Base-by-base conservation (phyloP, 2,888 invertebrate species). In the Agonopterix subpropinquella region DNA sequence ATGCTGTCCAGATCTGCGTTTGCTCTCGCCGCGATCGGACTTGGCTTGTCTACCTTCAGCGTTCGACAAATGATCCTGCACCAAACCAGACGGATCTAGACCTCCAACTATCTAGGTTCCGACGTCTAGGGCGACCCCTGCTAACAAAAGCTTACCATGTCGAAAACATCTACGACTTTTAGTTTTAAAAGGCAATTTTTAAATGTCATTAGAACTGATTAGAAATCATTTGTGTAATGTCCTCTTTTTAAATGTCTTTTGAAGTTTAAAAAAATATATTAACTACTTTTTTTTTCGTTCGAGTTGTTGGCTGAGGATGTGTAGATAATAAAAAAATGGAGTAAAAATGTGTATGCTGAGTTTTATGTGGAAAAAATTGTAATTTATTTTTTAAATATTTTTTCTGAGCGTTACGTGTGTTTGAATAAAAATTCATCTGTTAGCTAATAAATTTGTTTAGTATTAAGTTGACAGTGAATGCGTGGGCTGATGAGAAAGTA, bases 1-100 rank as follows among this genome's bases (percentile, higher is more conserved):
- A 80, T 85, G 78, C 84, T 90, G 76, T 87, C 89, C 48, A 80
- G 90, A 57, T 91, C 92, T 1, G 91, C 91, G 11, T 65, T 90
- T 44, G 74, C 89, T 49, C 75, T 91, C 52, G 91, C 91, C 5
- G 85, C 90, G 7, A 70, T 91, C 49, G 91, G 91, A 45, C 84
- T 91, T 15, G 91, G 90, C 13, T 72, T 91, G 1, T 91, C 92
- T 53, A 90, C 91, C 43, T 91, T 91, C 77, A 91, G 91, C 77
- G 85, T 91, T 47, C 91, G 91, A 63, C 92, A 91, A 63, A 89
- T 91, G 89, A 76, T 90, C 61, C 71, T 89, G 54, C 81, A 72
- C 64, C 89, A 89, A 57, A 70, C 80, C 57, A 77, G 84, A 62
- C 68, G 87, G 64, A 66, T 87, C 68, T 87, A 83, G 64, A 58